A percentile compares a stretch with the other conserved stretches of the same genome.
These are phyloP conservation scores for Herpailurus yagouaroundi DNA, from an alignment of 2,113 vertebrate genomes.

Conservation along the genomic window DNA sequence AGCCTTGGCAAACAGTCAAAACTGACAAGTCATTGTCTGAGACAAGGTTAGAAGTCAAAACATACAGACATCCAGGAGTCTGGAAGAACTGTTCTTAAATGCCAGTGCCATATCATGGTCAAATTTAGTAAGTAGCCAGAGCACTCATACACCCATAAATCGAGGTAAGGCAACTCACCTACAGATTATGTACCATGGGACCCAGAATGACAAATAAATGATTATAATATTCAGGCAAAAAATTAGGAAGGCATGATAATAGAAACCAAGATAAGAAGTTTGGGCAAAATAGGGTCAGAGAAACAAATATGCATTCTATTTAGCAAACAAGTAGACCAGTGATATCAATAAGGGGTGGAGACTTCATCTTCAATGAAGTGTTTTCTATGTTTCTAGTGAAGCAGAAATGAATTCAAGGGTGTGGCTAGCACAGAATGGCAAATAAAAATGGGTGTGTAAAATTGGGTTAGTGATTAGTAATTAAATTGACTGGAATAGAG, in stretches of 20 bases:
- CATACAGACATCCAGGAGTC: background rate
- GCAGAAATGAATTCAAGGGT: background rate
- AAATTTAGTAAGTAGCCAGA: background rate
- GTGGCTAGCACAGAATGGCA: background rate
- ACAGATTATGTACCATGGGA: background rate
- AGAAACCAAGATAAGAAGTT: background rate
- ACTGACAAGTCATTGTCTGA: background rate
- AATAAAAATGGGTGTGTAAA: background rate
- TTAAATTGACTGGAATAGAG: background rate
- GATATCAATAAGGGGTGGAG: background rate
- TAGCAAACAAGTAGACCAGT: background rate
- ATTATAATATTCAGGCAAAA: background rate
- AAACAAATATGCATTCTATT: background rate
- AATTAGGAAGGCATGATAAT: background rate
- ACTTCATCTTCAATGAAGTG: background rate
- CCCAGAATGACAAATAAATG: background rate
- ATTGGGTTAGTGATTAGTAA: background rate
- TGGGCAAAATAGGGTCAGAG: background rate
- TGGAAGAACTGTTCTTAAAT: background rate
- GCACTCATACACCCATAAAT: background rate
- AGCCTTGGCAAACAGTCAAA: slow-evolving; percentile 15
- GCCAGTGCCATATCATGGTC: background rate
- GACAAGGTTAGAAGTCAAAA: slow-evolving; percentile 31
- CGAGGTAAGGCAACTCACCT: background rate
- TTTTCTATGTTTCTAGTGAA: background rate